phyloP scores from a whole-genome alignment of 2,797 vertebrate genomes.

The Tragopan temminckii region DNA sequence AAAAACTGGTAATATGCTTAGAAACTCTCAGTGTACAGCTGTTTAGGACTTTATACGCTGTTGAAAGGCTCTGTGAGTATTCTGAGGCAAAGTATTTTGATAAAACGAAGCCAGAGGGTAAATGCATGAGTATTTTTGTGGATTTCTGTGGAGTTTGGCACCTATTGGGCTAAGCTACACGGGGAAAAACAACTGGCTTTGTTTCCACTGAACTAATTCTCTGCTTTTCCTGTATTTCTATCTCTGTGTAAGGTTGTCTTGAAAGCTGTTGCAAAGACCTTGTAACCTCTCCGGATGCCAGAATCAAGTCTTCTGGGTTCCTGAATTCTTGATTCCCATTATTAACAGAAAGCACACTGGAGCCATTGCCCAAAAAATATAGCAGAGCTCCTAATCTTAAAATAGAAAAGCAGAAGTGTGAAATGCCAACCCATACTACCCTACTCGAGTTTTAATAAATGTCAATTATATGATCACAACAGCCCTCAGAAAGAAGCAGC shows the following conservation, averaged over 20 bases:
- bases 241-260: background rate
- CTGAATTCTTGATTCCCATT: background rate
- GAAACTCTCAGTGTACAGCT: background rate
- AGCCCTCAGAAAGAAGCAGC: background rate
- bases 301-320: background rate
- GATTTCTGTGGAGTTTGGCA: background rate
- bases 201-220: background rate
- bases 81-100: background rate
- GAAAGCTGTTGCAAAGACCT: background rate
- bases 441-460: background rate
- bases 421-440: accelerated
- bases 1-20: background rate
- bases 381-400: background rate
- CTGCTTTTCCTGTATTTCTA: background rate
- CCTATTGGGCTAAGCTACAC: background rate
- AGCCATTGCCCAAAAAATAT: background rate
- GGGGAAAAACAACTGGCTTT: background rate
- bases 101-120: background rate
- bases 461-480: background rate
- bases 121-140: background rate
- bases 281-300: background rate
- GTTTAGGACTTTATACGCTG: background rate
- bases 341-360: background rate
- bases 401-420: background rate
- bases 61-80: background rate